Evolutionary conservation across 2,113 vertebrate genomes (phyloP).

Genomic region (Platichthys flesus): DNA sequence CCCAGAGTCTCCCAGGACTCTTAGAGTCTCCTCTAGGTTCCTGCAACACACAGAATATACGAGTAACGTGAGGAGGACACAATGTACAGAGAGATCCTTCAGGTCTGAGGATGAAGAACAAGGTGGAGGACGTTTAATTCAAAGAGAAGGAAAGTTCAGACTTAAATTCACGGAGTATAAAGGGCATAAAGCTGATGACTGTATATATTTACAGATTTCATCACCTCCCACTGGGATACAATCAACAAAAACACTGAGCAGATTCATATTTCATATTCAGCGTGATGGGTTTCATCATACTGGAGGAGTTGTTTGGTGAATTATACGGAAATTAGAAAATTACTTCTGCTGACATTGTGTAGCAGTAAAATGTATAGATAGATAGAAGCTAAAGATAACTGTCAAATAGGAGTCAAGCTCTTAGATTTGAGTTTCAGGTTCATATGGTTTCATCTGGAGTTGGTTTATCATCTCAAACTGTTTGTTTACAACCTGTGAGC

Average conservation of each 20-base stretch:
- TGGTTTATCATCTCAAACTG: too few species aligned
- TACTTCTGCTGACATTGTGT: too few species aligned
- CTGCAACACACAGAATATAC: neutral
- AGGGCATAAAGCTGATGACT: neutral
- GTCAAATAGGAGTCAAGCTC: too few species aligned
- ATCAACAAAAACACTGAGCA: neutral
- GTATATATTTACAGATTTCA: too few species aligned
- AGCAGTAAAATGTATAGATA: too few species aligned
- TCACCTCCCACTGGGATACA: neutral
- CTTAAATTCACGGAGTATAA: conserved; percentile 6
- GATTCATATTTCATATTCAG: neutral
- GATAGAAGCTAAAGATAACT: too few species aligned
- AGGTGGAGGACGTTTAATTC: conserved; percentile 14
- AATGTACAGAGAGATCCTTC: conserved; percentile 3
- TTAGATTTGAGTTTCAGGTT: neutral
- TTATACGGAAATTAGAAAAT: too few species aligned
- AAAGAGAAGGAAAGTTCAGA: conserved; percentile 12
- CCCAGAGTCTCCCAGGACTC: conserved; percentile 27
- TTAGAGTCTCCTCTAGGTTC: neutral
- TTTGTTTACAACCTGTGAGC: neutral
- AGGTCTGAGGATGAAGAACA: neutral
- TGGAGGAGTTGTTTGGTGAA: neutral
- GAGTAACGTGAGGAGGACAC: neutral
- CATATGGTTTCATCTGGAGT: neutral
- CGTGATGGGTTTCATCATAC: neutral